phyloP scores from a whole-genome alignment of 2,888 invertebrate genomes.

The Pristionchus entomophagus region DNA sequence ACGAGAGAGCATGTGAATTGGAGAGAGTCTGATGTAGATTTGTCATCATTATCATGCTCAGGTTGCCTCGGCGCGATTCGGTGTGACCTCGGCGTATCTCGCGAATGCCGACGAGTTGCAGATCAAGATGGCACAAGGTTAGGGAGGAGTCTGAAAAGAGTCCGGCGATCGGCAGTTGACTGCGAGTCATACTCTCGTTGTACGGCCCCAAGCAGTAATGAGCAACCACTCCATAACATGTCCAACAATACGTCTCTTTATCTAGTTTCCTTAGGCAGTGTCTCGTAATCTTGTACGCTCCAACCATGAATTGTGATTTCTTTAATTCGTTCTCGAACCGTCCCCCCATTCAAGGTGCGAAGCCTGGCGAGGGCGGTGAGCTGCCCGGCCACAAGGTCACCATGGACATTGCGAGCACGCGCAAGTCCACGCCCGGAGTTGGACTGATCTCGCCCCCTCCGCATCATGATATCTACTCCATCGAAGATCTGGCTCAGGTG shows the following conservation, averaged over 20 bases:
- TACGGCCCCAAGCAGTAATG: too few species aligned
- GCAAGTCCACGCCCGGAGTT: slow-evolving; percentile 96
- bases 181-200: too few species aligned
- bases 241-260: too few species aligned
- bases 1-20: not conserved
- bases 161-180: not conserved
- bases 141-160: not conserved
- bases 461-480: slow-evolving; percentile 99
- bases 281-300: not conserved
- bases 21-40: not conserved
- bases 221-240: too few species aligned
- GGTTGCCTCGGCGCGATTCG: slow-evolving; percentile 97
- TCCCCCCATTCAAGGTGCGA: slow-evolving; percentile 84
- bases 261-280: too few species aligned
- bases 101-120: slow-evolving; percentile 98
- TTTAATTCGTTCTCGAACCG: not conserved
- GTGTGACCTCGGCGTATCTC: slow-evolving; percentile 96
- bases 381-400: slow-evolving; percentile 91
- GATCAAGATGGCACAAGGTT: slow-evolving; percentile 96
- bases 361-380: slow-evolving; percentile 98
- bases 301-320: too few species aligned
- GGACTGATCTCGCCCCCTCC: slow-evolving; percentile 98
- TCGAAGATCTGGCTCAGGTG: slow-evolving; percentile 95
- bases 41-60: too few species aligned
- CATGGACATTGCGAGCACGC: slow-evolving; percentile 92